Percentiles rank a stretch among this genome's conserved stretches.
Evolutionary conservation across 2,113 vertebrate species (phyloP).

Genomic region (Callospermophilus lateralis): DNA sequence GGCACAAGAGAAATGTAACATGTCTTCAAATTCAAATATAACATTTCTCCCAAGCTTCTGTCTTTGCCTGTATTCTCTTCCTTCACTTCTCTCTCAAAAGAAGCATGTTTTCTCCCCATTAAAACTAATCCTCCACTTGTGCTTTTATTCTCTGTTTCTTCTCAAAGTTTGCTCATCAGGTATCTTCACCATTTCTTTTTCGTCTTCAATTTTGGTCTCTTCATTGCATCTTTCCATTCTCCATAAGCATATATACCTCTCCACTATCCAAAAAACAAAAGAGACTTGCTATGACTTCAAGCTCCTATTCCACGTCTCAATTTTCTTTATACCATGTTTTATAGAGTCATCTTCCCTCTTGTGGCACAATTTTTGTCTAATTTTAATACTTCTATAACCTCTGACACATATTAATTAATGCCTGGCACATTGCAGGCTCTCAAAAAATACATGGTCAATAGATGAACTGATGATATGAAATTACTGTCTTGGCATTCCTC

Average conservation of each 20-base stretch:
- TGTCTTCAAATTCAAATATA: constrained; percentile 24
- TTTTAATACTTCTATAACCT: background rate
- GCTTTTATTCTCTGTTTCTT: background rate
- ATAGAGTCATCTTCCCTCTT: background rate
- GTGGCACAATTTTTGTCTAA: background rate
- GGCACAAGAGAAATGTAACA: background rate
- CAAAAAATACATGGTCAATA: background rate
- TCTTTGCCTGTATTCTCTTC: background rate
- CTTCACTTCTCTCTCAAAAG: background rate
- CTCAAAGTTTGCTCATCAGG: background rate
- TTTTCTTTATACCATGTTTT: background rate
- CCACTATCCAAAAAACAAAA: background rate
- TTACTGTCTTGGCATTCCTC: background rate
- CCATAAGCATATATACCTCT: background rate
- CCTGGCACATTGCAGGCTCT: background rate
- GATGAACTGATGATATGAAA: background rate
- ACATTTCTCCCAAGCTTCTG: background rate
- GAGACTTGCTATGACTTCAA: background rate
- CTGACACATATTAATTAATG: background rate
- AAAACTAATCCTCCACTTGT: background rate
- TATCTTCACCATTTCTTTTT: background rate
- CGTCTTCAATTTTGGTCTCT: background rate
- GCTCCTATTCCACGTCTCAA: background rate
- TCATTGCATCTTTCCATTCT: background rate
- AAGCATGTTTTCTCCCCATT: background rate